Evolutionary conservation across 2,113 vertebrate genomes (phyloP).

Genomic region (Pelodiscus sinensis): DNA sequence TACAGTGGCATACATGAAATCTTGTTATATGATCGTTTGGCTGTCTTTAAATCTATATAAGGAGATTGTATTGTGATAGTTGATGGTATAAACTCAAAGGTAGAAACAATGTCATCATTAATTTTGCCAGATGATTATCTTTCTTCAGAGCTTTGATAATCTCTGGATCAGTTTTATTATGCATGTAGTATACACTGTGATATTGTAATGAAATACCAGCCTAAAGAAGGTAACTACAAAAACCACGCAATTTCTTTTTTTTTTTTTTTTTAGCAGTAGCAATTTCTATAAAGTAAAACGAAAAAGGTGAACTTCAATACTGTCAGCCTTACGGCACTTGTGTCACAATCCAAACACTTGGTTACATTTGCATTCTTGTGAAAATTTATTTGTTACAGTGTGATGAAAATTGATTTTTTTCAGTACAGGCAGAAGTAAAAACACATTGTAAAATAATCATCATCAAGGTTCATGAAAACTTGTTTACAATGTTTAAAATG

Average conservation of each 20-base stretch:
- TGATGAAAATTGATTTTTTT: constrained; percentile 58
- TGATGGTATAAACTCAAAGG: not conserved
- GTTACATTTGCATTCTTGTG: constrained; percentile 62
- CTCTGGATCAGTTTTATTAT: not conserved
- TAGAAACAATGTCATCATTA: not conserved
- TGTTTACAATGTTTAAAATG: constrained; percentile 64
- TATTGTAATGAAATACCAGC: not conserved
- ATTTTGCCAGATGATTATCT: not conserved
- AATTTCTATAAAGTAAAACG: not conserved
- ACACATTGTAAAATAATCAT: constrained; percentile 53
- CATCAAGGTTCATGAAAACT: constrained; percentile 68
- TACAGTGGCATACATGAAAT: not conserved
- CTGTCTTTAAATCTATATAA: not conserved
- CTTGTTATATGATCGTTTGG: not conserved
- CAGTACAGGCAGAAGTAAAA: constrained; percentile 70
- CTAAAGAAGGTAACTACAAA: not conserved
- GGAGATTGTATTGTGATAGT: not conserved
- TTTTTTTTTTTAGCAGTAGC: not conserved
- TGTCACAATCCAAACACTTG: constrained; percentile 32
- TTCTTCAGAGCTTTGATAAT: not conserved
- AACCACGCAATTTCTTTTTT: not conserved
- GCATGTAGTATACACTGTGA: not conserved
- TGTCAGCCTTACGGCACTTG: not conserved
- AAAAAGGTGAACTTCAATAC: not conserved
- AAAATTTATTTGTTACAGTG: constrained; percentile 74